phyloP scores from a whole-genome alignment of 2,888 invertebrate species.

The Nyleta sp. region DNA sequence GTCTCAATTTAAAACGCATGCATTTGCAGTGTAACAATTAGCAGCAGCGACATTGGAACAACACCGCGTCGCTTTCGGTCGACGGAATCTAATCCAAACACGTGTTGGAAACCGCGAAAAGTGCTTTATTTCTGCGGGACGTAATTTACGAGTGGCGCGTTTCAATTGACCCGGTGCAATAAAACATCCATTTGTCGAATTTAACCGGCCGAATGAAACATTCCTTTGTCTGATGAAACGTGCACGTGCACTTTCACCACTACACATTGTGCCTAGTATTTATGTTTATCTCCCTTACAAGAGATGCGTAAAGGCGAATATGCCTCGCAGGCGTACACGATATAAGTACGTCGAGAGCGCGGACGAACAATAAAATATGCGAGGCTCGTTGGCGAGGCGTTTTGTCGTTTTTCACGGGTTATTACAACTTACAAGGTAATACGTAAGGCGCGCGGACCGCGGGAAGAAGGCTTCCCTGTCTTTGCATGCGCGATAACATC shows the following conservation, averaged over 20 bases:
- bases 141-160: slow-evolving; percentile 45
- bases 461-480: slow-evolving; percentile 57
- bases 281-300: slow-evolving; percentile 59
- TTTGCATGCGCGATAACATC: slow-evolving; percentile 73
- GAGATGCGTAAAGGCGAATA: slow-evolving; percentile 64
- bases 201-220: slow-evolving; percentile 51
- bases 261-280: slow-evolving; percentile 59
- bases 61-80: too few species aligned
- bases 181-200: slow-evolving; percentile 62
- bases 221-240: slow-evolving; percentile 63
- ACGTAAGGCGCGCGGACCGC: slow-evolving; percentile 30
- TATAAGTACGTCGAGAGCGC: slow-evolving; percentile 55
- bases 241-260: slow-evolving; percentile 64
- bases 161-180: slow-evolving; percentile 53
- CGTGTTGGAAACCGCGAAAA: not conserved
- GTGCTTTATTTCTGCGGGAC: slow-evolving; percentile 24
- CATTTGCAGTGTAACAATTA: too few species aligned
- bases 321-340: slow-evolving; percentile 61
- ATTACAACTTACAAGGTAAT: slow-evolving; percentile 66
- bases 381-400: slow-evolving; percentile 64
- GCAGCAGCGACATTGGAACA: too few species aligned
- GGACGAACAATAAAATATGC: slow-evolving; percentile 65
- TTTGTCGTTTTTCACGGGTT: slow-evolving; percentile 68
- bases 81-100: too few species aligned
- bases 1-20: too few species aligned